Percentiles rank a stretch among this genome's conserved stretches.
These are phyloP conservation scores for human DNA, from an alignment of 2,113 vertebrate species.

Conservation along the genomic window DNA sequence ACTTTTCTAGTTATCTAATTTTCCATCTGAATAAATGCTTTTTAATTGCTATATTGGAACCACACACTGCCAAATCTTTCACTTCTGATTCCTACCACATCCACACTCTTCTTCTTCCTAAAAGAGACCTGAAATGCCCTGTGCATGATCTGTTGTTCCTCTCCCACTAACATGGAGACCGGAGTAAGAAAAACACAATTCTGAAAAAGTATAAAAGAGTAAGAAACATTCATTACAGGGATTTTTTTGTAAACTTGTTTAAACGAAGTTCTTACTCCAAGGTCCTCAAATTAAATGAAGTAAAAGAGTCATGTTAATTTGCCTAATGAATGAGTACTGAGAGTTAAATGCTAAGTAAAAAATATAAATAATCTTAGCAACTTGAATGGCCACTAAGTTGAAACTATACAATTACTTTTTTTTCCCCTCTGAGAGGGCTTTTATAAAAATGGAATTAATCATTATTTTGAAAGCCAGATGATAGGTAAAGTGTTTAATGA, in stretches of 20 bases:
- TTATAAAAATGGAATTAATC: conserved; percentile 45
- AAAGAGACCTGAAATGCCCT: neutral
- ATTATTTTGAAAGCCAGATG: conserved; percentile 50
- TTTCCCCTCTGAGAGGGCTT: conserved; percentile 40
- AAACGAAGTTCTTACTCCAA: neutral
- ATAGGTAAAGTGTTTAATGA: conserved; percentile 11
- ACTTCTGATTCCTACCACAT: neutral
- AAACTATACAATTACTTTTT: conserved; percentile 25
- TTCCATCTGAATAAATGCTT: neutral
- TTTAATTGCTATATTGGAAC: neutral
- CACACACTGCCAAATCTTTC: neutral
- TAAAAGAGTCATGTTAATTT: neutral
- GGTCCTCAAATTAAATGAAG: neutral
- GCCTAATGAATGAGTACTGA: neutral
- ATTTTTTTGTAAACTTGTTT: neutral
- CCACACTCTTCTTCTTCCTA: neutral
- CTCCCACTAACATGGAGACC: neutral
- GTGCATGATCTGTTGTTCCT: neutral
- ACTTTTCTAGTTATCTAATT: neutral
- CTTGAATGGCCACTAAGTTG: neutral
- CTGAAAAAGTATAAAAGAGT: neutral
- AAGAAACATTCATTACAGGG: neutral
- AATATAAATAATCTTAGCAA: neutral
- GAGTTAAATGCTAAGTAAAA: neutral
- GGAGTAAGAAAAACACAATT: neutral